Evolutionary conservation across 2,113 vertebrate genomes (phyloP), one percentile per base, ranked within the genome.

Genomic region (Pteruthius melanotis): DNA sequence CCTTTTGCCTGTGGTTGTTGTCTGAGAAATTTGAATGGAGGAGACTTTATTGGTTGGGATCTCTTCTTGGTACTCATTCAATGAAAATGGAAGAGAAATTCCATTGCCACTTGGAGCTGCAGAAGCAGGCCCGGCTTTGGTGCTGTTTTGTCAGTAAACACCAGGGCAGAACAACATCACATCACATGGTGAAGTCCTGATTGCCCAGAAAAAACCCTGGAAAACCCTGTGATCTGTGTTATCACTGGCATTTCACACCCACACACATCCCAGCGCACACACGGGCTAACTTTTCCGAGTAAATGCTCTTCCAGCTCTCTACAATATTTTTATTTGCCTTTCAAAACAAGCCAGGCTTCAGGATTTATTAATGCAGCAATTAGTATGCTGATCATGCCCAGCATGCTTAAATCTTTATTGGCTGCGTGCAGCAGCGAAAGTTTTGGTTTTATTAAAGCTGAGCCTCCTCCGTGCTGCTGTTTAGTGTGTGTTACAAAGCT

Each of bases 241-340:
- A 10, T 53, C 71, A 8, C 33, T 28, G 35, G 13, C 63, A 82
- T 64, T 93, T 83, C 74, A 47, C 54, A 27, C 92, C 63, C 82
- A 60, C 4, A 7, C 53, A 44, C 57, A 61, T 83, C 89, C 92
- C 90, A 63, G 47, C 5, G 54, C 49, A 83, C 84, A 71, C 45
- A 39, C 63, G 63, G 11, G 19, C 35, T 16, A 76, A 90, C 87
- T 96, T 95, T 81, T 85, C 90, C 27, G n/a, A 71, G n/a, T 12
- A 71, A 97, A 95, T 14, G 64, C 82, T 91, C 82, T 39, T 69
- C 74, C 81, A 93, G 95, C 86, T 84, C 74, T 80, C 93, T 82
- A 92, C 90, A 89, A 95, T 96, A 94, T 97, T 97, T 97, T 96
- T 95, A 79, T 95, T 96, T 72, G 79, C 94, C 78, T 94, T 97